Conservation (phyloP, 2,888 invertebrate species). For the Heliconius hortense region DNA sequence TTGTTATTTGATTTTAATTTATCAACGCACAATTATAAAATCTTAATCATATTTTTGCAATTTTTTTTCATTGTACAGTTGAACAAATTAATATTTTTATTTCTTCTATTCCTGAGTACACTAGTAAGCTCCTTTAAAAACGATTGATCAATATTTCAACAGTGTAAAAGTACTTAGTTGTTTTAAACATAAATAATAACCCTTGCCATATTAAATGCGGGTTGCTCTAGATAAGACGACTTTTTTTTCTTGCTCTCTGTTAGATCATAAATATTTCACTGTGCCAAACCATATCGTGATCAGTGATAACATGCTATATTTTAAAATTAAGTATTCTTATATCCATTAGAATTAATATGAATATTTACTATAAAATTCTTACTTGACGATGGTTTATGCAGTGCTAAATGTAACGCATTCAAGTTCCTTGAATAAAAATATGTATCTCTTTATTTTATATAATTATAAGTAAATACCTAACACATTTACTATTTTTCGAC, state of each 20-base stretch:
- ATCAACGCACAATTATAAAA: conserved; percentile 23
- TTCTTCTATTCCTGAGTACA: neutral
- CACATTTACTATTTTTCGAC: conserved; percentile 77
- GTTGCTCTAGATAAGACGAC: conserved; percentile 28
- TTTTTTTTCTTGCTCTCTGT: conserved; percentile 41
- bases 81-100: neutral
- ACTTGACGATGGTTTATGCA: conserved; percentile 52
- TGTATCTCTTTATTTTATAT: conserved; percentile 57
- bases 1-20: conserved; percentile 15
- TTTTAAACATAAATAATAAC: conserved; percentile 8
- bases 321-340: conserved; percentile 49
- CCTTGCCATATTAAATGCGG: conserved; percentile 32
- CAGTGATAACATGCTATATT: conserved; percentile 66
- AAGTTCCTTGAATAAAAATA: conserved; percentile 67
- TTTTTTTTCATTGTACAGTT: neutral
- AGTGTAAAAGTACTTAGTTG: neutral
- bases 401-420: conserved; percentile 57
- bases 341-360: conserved; percentile 44
- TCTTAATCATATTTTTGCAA: conserved; percentile 15
- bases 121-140: neutral
- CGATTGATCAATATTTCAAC: neutral
- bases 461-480: conserved; percentile 66
- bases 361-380: conserved; percentile 45
- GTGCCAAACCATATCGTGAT: conserved; percentile 73
- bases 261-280: conserved; percentile 45